A percentile compares a stretch with the other conserved stretches of the same genome.
These are phyloP conservation scores for Netelia inedita DNA, from an alignment of 2,888 invertebrate genomes.

Conservation along the genomic window DNA sequence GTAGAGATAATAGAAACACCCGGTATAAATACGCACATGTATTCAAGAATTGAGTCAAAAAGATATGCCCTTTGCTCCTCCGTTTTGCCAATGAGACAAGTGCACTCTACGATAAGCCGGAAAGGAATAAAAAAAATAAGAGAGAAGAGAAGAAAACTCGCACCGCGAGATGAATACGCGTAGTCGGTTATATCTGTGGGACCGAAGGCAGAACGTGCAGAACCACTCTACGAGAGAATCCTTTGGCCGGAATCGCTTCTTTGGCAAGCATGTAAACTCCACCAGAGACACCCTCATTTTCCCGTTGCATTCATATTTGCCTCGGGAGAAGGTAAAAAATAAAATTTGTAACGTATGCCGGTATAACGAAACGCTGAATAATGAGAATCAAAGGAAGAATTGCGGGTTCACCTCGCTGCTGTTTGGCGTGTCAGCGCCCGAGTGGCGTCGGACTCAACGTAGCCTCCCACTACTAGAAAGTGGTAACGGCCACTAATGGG, in stretches of 20 bases:
- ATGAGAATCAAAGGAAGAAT: constrained; percentile 42
- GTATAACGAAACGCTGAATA: constrained; percentile 28
- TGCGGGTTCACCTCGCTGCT: constrained; percentile 1
- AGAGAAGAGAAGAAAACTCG: constrained; percentile 5
- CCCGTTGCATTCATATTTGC: constrained; percentile 32
- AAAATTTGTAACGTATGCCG: background rate
- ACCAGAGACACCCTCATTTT: background rate
- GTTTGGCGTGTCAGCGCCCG: background rate
- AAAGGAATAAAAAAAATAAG: constrained; percentile 6
- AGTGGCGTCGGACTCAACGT: constrained; percentile 42
- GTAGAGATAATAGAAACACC: too few species aligned
- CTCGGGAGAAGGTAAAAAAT: constrained; percentile 28
- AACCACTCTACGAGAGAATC: constrained; percentile 39
- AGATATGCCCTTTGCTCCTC: constrained; percentile 46
- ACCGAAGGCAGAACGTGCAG: constrained; percentile 42
- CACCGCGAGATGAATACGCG: constrained; percentile 6
- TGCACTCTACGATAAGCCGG: constrained; percentile 48
- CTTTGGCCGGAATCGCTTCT: constrained; percentile 53
- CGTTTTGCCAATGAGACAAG: constrained; percentile 56
- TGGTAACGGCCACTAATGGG: constrained; percentile 32
- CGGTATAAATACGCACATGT: constrained; percentile 1
- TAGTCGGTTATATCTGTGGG: constrained; percentile 25
- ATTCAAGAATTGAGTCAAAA: constrained; percentile 53
- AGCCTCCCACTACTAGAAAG: constrained; percentile 41
- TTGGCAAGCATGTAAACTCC: constrained; percentile 17